Conservation (phyloP, 2,888 invertebrate genomes). For the Aradus depressus region DNA sequence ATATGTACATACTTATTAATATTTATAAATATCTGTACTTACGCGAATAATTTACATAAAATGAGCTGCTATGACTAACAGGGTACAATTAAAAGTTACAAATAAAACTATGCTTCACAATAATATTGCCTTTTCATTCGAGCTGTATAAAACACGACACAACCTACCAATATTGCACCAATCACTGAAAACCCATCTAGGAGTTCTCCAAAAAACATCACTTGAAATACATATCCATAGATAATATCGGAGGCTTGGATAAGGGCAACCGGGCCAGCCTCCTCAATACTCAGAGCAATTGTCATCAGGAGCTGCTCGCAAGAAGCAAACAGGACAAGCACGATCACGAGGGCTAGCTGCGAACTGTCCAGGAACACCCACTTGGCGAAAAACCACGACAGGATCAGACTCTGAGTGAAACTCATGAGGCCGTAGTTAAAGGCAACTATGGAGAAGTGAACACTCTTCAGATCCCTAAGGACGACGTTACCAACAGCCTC, state of each 20-base stretch:
- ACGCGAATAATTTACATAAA: no score
- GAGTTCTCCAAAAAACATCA: conserved; percentile 20
- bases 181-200: conserved; percentile 9
- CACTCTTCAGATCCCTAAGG: conserved; percentile 16
- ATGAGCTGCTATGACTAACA: no score
- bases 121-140: no score
- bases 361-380: background rate
- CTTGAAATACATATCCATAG: conserved; percentile 20
- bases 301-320: conserved; percentile 20
- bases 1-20: no score
- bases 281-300: conserved; percentile 18
- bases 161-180: conserved; percentile 14
- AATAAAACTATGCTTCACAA: no score
- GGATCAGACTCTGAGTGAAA: background rate
- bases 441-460: conserved; percentile 17
- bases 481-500: conserved; percentile 20
- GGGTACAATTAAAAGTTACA: no score
- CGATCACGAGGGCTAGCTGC: background rate
- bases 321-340: conserved; percentile 8
- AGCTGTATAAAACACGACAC: no score
- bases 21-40: no score
- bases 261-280: conserved; percentile 22
- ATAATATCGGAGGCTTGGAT: conserved; percentile 23
- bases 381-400: background rate
- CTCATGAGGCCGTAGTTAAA: conserved; percentile 13